Conservation (phyloP, 1,140 invertebrate genomes). For the Caligus rogercresseyi region DNA sequence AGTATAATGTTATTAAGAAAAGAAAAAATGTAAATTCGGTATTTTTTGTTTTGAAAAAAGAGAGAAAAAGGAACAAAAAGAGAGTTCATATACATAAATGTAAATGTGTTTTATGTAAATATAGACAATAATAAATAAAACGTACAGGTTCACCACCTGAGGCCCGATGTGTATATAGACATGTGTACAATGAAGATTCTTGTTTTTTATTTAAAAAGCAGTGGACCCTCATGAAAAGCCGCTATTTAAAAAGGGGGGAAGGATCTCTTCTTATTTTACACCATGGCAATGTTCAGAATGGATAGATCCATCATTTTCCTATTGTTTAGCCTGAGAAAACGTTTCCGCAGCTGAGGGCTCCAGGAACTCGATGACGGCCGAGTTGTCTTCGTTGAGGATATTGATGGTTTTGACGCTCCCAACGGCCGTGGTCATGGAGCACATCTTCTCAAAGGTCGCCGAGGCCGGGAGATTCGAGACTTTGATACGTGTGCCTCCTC, state of each 20-base stretch:
- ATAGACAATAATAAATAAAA: background rate
- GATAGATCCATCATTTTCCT: background rate
- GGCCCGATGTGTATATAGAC: background rate
- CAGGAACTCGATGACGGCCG: background rate
- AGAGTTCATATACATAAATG: too few relatives aligned
- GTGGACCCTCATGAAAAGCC: background rate
- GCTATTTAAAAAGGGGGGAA: background rate
- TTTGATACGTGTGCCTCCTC: background rate
- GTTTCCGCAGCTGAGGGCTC: background rate
- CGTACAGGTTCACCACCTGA: background rate
- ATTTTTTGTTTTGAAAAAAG: too few relatives aligned
- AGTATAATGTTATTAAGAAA: too few relatives aligned
- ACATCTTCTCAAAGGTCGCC: background rate
- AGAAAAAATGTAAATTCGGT: background rate
- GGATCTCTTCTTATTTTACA: background rate
- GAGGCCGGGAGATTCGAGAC: background rate
- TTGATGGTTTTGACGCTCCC: background rate
- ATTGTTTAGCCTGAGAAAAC: background rate
- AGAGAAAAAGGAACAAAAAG: background rate
- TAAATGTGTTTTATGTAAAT: too few relatives aligned
- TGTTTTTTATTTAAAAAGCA: background rate
- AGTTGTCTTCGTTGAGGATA: background rate
- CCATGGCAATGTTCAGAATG: background rate
- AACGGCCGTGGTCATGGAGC: background rate
- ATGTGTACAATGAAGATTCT: background rate